Base-by-base conservation (phyloP, 1,140 invertebrate species). In the Ctenoplectra terminalis region DNA sequence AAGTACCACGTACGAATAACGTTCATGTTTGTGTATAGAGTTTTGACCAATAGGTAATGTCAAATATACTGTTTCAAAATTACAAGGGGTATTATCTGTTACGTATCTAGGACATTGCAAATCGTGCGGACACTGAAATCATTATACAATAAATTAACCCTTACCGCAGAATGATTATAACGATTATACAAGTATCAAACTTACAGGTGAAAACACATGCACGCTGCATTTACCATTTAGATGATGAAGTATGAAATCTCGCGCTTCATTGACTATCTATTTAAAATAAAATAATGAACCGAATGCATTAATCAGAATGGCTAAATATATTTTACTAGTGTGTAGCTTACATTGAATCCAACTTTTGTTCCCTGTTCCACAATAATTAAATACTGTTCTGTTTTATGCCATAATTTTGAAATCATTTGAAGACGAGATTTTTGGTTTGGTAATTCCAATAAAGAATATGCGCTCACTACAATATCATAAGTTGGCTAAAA, bases 361-460 rank as follows among this genome's bases (percentile, higher is more conserved):
- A 96, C 95, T 87, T 95, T 96, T 0, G 96, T 96, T 9, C 98
- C 98, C 87, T 96, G 95, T 93, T 99, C 98, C 20, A 98, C 95
- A 54, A 99, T 94, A 50, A 99, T 95, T 84, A 99, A 93, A 91
- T 97, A 98, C 23, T 96, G 95, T 79, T 96, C 94, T 17, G 98
- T 98, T 94, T 98, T 98, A 56, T 95, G 95, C 98, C 98, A 99
- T 23, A 99, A 93, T 89, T 96, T 97, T 29, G 96, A 92, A 79
- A 98, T 91, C 0, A 95, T 95, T 88, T 97, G 95, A 29, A 98
- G 90, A 70, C 98, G 94, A 50, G 93, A 94, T 89, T 95, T 93
- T 71, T 94, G 91, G 78, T 95, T 95, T 9, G 96, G 96, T 69
- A 98, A 91, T 92, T 99, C 98, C 76, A 98, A 95, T 63, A 99